Evolutionary conservation across 2,888 invertebrate genomes (phyloP), one percentile per base, ranked within the genome.

Genomic region (Thumatha senex): DNA sequence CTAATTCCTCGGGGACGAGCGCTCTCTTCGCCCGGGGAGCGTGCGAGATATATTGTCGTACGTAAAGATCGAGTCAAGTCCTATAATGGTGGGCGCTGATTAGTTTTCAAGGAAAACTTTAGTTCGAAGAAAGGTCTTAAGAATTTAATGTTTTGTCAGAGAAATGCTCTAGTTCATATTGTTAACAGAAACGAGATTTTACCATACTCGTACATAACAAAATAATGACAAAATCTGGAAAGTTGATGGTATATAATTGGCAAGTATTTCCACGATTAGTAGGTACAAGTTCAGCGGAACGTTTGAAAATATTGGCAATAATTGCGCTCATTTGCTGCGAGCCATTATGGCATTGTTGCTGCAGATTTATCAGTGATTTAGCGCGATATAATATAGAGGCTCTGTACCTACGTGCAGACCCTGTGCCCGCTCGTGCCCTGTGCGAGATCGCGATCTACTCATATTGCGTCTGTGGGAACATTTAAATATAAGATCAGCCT

Each of bases 101-200:
- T 89, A 83, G 86, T 86, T 89, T 86, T 85, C 81, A 75, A 84
- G 76, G 71, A 72, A 82, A 84, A 86, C 79, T 81, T 82, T 82
- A 76, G 80, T 83, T 82, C 77, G 81, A 82, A 82, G 85, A 88
- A 86, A 86, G 83, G 70, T 72, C 62, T 69, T 52, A 64, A 66
- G 51, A 67, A 82, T 80, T n/a, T 81, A 80, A 81, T 77, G 74
- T 75, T 60, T 70, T 73, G 76, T 77, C 75, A 70, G 73, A 70
- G 61, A 67, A 68, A 56, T 61, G 53, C 61, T 64, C 59, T 55
- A 65, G 54, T 51, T 51, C 48, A 57, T 52, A 67, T 76, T 78
- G 67, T 73, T 68, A 61, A 56, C 58, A 54, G 55, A 65, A 65
- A 35, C 31, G 31, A 10, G 2, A 2, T 31, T 31, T 31, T 58